Evolutionary conservation across 2,888 invertebrate species (phyloP).

Genomic region (Xestia xanthographa): DNA sequence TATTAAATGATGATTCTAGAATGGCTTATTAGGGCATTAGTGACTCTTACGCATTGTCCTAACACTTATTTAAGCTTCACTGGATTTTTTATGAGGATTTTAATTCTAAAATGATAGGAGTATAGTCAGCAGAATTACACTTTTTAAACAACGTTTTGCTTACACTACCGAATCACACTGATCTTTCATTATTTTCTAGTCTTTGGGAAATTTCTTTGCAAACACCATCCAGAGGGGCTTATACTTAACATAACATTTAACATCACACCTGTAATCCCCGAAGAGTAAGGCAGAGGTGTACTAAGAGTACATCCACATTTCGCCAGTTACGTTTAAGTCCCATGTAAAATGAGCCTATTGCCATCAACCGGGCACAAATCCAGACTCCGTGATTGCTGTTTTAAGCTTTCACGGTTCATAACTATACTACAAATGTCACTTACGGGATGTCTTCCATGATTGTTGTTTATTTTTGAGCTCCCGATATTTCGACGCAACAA

Average conservation of each 20-base stretch:
- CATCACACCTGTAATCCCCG: too few species aligned
- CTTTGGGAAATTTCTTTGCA: background rate
- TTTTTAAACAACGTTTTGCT: background rate
- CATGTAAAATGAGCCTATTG: too few species aligned
- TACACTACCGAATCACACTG: background rate
- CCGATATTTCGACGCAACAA: too few species aligned
- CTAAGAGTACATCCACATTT: too few species aligned
- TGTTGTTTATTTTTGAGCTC: too few species aligned
- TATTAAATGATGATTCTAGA: constrained; percentile 57
- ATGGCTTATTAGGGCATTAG: constrained; percentile 46
- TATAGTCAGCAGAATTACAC: background rate
- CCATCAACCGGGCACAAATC: too few species aligned
- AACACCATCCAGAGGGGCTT: background rate
- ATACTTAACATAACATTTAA: background rate
- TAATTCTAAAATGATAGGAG: background rate
- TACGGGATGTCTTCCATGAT: too few species aligned
- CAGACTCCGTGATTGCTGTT: too few species aligned
- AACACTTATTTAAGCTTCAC: background rate
- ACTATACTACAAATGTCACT: too few species aligned
- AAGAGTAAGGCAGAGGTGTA: too few species aligned
- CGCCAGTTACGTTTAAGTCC: too few species aligned
- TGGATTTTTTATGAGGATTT: constrained; percentile 3
- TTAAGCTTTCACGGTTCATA: too few species aligned
- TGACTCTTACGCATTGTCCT: background rate
- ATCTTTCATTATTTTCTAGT: background rate